Conservation (phyloP, 2,797 vertebrate genomes). For the Coranthus polyacanthus region DNA sequence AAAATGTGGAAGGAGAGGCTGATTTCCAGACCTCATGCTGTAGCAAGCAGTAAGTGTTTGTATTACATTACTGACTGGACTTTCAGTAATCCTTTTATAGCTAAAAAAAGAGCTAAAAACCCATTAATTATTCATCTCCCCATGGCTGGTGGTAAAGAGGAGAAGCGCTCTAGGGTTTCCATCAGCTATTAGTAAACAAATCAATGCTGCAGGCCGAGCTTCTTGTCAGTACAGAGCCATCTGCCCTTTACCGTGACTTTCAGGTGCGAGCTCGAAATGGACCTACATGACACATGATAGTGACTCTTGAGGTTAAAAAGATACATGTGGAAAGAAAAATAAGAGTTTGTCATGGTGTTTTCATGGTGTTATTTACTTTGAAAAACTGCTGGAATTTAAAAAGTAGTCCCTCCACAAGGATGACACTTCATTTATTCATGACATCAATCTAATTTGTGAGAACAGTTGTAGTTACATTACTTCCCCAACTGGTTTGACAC, state of each 20-base stretch:
- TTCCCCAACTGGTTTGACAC: conserved; percentile 62
- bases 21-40: conserved; percentile 40
- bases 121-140: conserved; percentile 87
- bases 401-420: conserved; percentile 33
- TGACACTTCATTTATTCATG: conserved; percentile 66
- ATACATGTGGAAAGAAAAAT: conserved; percentile 24
- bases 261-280: conserved; percentile 65
- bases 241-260: conserved; percentile 84
- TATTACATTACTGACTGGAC: conserved; percentile 82
- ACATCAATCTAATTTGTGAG: conserved; percentile 70
- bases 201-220: conserved; percentile 85
- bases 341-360: conserved; percentile 31
- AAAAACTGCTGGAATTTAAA: conserved; percentile 32
- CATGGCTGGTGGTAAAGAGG: conserved; percentile 81
- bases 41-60: conserved; percentile 60
- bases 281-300: conserved; percentile 64
- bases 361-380: conserved; percentile 43
- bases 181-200: conserved; percentile 90
- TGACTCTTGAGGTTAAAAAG: conserved; percentile 44
- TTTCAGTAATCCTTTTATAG: conserved; percentile 84
- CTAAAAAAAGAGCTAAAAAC: conserved; percentile 84
- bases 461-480: conserved; percentile 69
- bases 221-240: conserved; percentile 78
- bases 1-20: conserved; percentile 26
- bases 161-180: conserved; percentile 85